Percentiles rank a stretch among this genome's conserved stretches.
Conservation (phyloP, 2,797 vertebrate species). For the Pipistrellus pygmaeus region DNA sequence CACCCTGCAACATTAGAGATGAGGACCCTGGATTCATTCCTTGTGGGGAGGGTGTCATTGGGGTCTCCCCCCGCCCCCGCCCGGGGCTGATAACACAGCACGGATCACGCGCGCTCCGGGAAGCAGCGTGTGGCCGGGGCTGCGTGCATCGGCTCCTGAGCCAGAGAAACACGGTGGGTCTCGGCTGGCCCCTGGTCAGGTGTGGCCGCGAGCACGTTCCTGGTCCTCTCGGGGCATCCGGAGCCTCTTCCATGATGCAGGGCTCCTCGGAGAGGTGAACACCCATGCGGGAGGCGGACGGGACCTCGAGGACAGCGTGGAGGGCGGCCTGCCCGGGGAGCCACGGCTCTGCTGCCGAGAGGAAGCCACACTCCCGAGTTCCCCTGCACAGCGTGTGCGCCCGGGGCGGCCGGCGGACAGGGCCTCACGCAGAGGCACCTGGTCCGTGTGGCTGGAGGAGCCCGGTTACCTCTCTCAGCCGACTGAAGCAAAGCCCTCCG, state of each 20-base stretch:
- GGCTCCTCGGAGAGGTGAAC: background rate
- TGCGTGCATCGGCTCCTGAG: accelerated
- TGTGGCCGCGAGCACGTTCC: background rate
- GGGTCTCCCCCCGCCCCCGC: accelerated
- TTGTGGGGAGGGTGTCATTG: background rate
- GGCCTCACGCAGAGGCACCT: background rate
- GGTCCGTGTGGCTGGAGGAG: background rate
- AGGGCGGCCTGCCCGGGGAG: too few relatives aligned
- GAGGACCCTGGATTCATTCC: too few relatives aligned
- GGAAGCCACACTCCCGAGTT: accelerated
- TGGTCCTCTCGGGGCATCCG: background rate
- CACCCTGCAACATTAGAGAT: background rate
- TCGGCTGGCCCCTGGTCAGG: accelerated
- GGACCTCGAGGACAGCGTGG: background rate
- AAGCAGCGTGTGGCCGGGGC: accelerated
- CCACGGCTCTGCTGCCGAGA: too few relatives aligned
- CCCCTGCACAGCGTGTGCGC: accelerated
- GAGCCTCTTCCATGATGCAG: accelerated
- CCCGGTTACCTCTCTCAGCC: background rate
- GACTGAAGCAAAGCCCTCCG: background rate
- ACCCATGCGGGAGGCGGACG: accelerated
- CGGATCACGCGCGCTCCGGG: accelerated
- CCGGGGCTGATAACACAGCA: accelerated
- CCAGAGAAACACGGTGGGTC: accelerated
- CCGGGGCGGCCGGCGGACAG: background rate